These are phyloP conservation scores for Erythrocebus patas DNA, from an alignment of 2,113 vertebrate species.

Conservation along the genomic window DNA sequence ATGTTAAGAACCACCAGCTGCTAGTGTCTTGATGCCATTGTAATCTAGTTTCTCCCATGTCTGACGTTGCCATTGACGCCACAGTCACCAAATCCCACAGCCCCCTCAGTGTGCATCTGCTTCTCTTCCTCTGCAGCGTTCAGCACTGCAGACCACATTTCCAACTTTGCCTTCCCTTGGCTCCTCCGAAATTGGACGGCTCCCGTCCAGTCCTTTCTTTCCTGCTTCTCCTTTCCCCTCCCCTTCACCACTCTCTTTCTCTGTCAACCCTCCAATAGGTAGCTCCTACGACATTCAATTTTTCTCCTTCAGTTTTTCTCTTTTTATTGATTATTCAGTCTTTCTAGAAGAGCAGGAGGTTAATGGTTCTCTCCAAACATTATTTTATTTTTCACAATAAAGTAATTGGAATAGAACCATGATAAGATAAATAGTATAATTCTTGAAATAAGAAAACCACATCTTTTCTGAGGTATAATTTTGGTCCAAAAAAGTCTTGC, in stretches of 20 bases:
- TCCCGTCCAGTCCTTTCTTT: neutral
- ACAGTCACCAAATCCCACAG: no score
- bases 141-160: no score
- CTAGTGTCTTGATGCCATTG: neutral
- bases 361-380: neutral
- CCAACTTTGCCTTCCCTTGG: neutral
- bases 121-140: neutral
- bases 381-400: neutral
- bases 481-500: neutral
- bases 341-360: neutral
- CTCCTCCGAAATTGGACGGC: accelerated
- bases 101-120: accelerated
- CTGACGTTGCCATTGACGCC: neutral
- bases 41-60: neutral
- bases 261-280: accelerated
- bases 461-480: neutral
- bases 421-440: neutral
- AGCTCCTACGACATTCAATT: accelerated
- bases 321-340: neutral
- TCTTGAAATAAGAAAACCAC: neutral
- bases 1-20: neutral
- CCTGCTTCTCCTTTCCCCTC: accelerated
- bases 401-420: neutral
- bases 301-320: neutral
- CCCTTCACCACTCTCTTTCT: accelerated